Conservation (phyloP, 2,113 vertebrate genomes). For the Sylvicapra grimmia region DNA sequence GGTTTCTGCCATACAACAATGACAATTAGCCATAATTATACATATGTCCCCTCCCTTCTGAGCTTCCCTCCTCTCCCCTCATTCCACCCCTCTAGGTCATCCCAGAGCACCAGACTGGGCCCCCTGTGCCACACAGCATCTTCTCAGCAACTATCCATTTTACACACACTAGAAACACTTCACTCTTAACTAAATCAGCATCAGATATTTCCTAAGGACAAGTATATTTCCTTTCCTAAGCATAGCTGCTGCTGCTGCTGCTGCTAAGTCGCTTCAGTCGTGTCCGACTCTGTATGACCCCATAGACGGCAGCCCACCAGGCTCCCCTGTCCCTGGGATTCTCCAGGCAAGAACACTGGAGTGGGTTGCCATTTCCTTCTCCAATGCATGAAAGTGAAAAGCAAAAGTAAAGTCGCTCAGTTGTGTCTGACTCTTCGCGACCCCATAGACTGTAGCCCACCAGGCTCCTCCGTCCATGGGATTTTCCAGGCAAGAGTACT, state of each 20-base stretch:
- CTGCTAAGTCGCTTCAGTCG: no score
- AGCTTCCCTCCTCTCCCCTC: neutral
- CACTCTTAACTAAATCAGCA: neutral
- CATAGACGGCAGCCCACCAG: no score
- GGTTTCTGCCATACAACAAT: neutral
- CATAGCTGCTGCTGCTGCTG: neutral
- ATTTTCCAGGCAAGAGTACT: no score
- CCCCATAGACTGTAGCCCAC: no score
- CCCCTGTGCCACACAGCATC: neutral
- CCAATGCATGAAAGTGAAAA: no score
- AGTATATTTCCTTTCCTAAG: neutral
- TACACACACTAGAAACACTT: neutral
- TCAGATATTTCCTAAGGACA: neutral
- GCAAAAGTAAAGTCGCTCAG: no score
- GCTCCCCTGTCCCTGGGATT: no score
- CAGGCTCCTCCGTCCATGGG: no score
- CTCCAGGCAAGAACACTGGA: no score
- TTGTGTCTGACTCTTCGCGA: no score
- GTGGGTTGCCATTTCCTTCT: no score
- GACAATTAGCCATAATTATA: neutral
- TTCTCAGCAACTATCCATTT: neutral
- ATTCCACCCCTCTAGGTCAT: neutral
- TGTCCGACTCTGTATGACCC: no score
- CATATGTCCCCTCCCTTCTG: neutral
- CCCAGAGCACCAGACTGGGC: neutral